Evolutionary conservation across 2,113 vertebrate species (phyloP), one percentile per base, ranked within the genome.

Genomic region (Crocuta crocuta): DNA sequence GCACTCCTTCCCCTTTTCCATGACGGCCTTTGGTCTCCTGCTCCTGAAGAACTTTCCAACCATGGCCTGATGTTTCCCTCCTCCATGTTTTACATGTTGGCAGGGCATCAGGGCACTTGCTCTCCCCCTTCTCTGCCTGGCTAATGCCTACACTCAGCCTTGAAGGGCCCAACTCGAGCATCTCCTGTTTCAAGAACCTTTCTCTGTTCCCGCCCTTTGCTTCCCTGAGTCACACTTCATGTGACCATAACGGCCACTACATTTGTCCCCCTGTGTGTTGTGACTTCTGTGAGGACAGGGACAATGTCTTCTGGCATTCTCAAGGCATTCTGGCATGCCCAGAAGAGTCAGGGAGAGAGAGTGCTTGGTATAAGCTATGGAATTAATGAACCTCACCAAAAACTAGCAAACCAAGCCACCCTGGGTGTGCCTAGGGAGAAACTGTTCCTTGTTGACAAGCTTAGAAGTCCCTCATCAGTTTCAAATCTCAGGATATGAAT

Each of bases 1-100:
- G 6, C 7, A 2, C 0, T 16, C 50, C 50, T 70, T 28, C 55
- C 28, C 13, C 13, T 45, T 48, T 3, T 28, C 26, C 58, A 21
- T 39, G 10, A 9, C 19, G 2, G 78, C 15, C 58, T 33, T 7
- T 80, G 5, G 45, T 3, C 55, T 50, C 15, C 16, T 10, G 31
- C 31, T 19, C 26, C 3, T 1, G 2, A 21, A 17, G 6, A 50
- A n/a, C 12, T 2, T 17, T 16, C 16, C 21, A 0, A 12, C 17
- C 17, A 1, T 53, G 6, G 0, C 33, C 74, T 33, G 28, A 1
- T 2, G 33, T 19, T 5, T 6, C 4, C 33, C 13, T 71, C 84
- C 26, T 55, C 73, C 19, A 1, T 0, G 10, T 53, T 39, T 39
- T 39, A 24, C 55, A 17, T 8, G 43, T 9, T 43, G 45, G n/a